Base-by-base conservation (phyloP, 2,113 vertebrate genomes). In the Mustela lutreola region DNA sequence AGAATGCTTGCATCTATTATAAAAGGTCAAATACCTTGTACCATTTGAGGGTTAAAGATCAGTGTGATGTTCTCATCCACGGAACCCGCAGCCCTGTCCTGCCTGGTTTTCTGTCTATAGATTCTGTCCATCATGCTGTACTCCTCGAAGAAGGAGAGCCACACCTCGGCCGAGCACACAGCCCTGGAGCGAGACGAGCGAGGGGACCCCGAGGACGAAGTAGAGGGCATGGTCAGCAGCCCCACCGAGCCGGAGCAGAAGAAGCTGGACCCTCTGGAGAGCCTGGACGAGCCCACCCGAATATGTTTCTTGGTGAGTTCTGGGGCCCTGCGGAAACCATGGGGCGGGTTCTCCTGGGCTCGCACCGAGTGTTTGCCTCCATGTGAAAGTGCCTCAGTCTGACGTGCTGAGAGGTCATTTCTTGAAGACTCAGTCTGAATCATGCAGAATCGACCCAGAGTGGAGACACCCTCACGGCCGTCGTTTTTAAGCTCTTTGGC, bases 121-220 rank as follows among this genome's bases (percentile, higher is more conserved):
- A 99, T 99, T 95, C 99, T 99, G 86, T 99, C 99, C 82, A 99
- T 99, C 98, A 99, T 99, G 99, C 99, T 99, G 33, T 99, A 99
- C 98, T 99, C 99, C 26, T 99, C 99, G 42, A 99, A 99, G 98
- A 99, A 99, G 92, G 99, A 99, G 97, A 99, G 99, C 92, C 99
- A 98, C 86, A 99, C 98, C 94, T 98, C 99, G 98, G 98, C 99
- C 33, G 99, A 99, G 92, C 99, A 98, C 28, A 98, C 98, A 33
- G 99, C 99, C 80, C 95, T 98, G 7, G 98, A 98, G 33, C 10
- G 97, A 24, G 99, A 99, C 33, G 98, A 99, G 65, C 98, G 97
- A 62, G 99, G 98, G 39, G 99, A 99, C 9, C 99, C 99, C 92
- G 99, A 99, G 79, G 99, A 99, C 11, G 99, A 99, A 92, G 98